Base-by-base conservation (phyloP, 2,113 vertebrate genomes). In the Phaethornis superciliosus region DNA sequence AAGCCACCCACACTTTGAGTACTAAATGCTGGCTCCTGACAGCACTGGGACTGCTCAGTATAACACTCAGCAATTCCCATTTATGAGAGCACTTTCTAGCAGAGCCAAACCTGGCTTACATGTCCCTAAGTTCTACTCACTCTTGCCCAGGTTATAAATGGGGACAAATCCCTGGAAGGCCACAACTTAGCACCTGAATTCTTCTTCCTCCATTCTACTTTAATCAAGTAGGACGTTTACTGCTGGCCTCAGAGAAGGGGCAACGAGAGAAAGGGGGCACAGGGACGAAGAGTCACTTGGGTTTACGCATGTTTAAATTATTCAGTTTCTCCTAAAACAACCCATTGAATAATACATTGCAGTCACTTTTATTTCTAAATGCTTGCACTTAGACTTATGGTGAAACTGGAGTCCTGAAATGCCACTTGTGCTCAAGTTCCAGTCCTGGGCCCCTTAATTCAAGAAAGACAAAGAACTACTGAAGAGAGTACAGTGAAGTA, bases 301-400 rank as follows among this genome's bases (percentile, higher is more conserved):
- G 28, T 74, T 77, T 65, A 71, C 37, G 46, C 15, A 4, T 64
- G 28, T 58, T 88, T 96, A 24, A 94, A 94, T 96, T 85, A 95
- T 94, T 93, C 81, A 90, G 72, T 59, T 81, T 70, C 59, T 65
- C 78, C 83, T 86, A 71, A 90, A 96, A 6, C 77, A 84, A 40
- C 27, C 30, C 58, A 40, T 7, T 93, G 65, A 95, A 93, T 86
- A 91, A 93, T 92, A 44, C 68, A 86, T 94, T 2, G 6, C 1
- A 17, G 90, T 86, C 86, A 90, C 62, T 68, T 68, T 51, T 87
- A 35, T 69, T 88, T 72, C 63, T 80, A 87, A 94, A 91, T 74
- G 67, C 58, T 94, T 89, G 59, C 42, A 42, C 58, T 85, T 77
- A 65, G 51, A 6, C 62, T 47, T 46, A 81, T 74, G 75, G 44